Evolutionary conservation across 2,888 invertebrate genomes (phyloP), one percentile per base, ranked within the genome.

Genomic region (Nasonia oneida): DNA sequence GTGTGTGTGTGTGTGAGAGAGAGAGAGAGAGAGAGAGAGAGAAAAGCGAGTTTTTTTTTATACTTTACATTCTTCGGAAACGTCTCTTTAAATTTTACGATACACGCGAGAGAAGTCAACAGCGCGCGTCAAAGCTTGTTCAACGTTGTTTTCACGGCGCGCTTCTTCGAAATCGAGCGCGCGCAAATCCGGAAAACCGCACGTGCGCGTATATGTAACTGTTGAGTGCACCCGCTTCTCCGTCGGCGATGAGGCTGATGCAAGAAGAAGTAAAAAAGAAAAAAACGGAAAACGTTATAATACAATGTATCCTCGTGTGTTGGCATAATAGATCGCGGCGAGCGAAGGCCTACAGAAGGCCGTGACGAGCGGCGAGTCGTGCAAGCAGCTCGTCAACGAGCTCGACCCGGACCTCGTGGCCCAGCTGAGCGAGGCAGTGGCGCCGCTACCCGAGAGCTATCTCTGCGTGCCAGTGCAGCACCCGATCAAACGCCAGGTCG

Each of bases 391-490:
- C 82, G 84, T 89, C 33, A 73, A 86, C 47, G 89, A 90, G 61
- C 88, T 93, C 18, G 89, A 92, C 77, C 88, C 89, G 67, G 92
- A 92, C 73, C 88, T 93, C 70, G 85, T 90, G 47, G 87, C 53
- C 47, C 42, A 23, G 47, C 23, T 23, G 47, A 86, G 88, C 64
- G 86, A 88, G 57, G 80, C 90, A 47, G 88, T 90, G 33, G 83
- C 90, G 81, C 89, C 90, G 14, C 74, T 87, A 42, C 87, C 91
- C 18, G 89, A 89, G 50, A 84, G 88, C 70, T 88, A 90, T 83
- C 83, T 92, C 42, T 89, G 89, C 75, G 91, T 93, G 85, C 91
- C 93, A 73, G 88, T 93, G 87, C 89, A 90, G 86, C 91, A 92
- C 88, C 91, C 91, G 83, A 90, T 88, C 50, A 90, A 90, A 83